These are phyloP conservation scores for Hirundo rustica DNA, from an alignment of 2,797 vertebrate genomes.

Conservation along the genomic window DNA sequence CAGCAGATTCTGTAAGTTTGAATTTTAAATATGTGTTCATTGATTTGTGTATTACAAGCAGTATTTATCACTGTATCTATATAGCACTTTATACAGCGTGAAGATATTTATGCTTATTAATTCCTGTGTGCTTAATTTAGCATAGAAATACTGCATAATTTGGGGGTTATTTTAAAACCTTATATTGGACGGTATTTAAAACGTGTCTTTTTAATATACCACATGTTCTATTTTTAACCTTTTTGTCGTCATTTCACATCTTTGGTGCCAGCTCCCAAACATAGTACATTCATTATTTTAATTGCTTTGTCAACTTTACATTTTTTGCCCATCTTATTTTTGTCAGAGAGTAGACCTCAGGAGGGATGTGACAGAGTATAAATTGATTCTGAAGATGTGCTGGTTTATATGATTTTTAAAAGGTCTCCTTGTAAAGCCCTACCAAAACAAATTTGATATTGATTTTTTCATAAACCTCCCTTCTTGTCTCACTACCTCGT, in stretches of 20 bases:
- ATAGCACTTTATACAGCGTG: background rate
- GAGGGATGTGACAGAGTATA: background rate
- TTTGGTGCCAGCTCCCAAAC: background rate
- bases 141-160: background rate
- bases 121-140: background rate
- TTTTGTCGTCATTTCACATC: background rate
- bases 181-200: background rate
- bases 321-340: constrained; percentile 4
- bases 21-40: background rate
- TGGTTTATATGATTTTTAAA: background rate
- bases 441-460: constrained; percentile 28
- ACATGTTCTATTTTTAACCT: background rate
- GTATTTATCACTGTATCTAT: background rate
- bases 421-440: background rate
- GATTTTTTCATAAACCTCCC: constrained; percentile 18
- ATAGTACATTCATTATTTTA: background rate
- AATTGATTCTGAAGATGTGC: background rate
- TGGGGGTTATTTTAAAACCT: background rate
- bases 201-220: background rate
- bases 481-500: background rate
- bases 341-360: background rate
- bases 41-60: background rate
- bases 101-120: constrained; percentile 26
- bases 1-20: background rate
- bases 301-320: background rate